phyloP scores from a whole-genome alignment of 2,113 vertebrate genomes.

The Pterocles orientalis region DNA sequence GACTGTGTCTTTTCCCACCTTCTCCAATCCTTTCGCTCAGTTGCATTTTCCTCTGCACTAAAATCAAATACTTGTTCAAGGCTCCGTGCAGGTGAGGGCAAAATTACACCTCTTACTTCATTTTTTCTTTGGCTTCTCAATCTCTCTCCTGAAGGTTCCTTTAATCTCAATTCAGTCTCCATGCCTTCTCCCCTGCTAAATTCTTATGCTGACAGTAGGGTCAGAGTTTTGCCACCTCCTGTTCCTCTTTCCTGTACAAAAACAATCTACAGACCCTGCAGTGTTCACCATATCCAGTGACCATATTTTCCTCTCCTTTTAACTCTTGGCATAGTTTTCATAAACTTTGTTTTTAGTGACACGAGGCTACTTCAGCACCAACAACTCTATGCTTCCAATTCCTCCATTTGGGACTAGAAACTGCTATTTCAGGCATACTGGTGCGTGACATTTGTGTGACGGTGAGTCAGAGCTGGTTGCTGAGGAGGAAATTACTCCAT shows the following conservation, averaged over 20 bases:
- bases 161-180: not conserved
- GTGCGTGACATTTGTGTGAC: not conserved
- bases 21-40: not conserved
- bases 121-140: not conserved
- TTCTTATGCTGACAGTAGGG: not conserved
- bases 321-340: not conserved
- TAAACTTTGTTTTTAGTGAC: not conserved
- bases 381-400: not conserved
- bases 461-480: not conserved
- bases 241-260: not conserved
- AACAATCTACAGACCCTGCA: not conserved
- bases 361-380: not conserved
- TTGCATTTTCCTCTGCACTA: not conserved
- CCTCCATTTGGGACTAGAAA: not conserved
- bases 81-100: not conserved
- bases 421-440: not conserved
- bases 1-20: not conserved
- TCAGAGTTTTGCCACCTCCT: not conserved
- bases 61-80: not conserved
- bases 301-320: not conserved
- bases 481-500: not conserved
- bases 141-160: not conserved
- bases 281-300: not conserved
- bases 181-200: not conserved
- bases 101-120: not conserved